Base-by-base conservation (phyloP, 1,140 invertebrate species). In the Trachymyrmex septentrionalis region DNA sequence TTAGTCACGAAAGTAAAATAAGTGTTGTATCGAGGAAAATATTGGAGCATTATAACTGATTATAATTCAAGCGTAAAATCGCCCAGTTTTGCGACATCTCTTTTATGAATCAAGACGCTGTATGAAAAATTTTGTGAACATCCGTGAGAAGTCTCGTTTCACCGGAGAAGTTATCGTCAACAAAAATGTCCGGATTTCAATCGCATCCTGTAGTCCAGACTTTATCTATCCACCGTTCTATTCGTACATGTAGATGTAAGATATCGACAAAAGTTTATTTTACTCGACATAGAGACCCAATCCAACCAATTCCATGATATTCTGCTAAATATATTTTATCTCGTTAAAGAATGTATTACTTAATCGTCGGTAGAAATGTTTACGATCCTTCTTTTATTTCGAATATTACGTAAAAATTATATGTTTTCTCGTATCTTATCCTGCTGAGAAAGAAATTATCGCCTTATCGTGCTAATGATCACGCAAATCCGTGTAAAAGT, bases 201-300 rank as follows among this genome's bases (percentile, higher is more conserved):
- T 3, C 24, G 19, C 30, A 14, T 44, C 9, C 34, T 61, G n/a
- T 16, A 48, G 12, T 72, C 1, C 34, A 16, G 12, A 57, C 14
- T 16, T 59, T 14, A 4, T 38, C 48, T 14, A 38, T 57, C n/a
- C n/a, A 44, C 48, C 67, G 21, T 27, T 38, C 38, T 82, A 55
- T 44, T 82, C 27, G 19, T 82, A 50, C 21, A 19, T 66, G 61
- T 72, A 5, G 21, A 19, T 27, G 2, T 61, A 59, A 82, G 2
- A 9, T 53, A 27, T 50, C 27, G 50, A 81, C 12, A 81, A 7
- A 21, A 6, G 14, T 57, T 27, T 57, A 5, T 48, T 72, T 59
- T 12, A n/a, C 21, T 34, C 24, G 21, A 7, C 34, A 6, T 6
- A 67, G 5, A 34, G 19, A 10, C 10, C n/a, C n/a, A n/a, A 61